Evolutionary conservation across 2,888 invertebrate genomes (phyloP), one percentile per base, ranked within the genome.

Genomic region (Galerucella pusilla): DNA sequence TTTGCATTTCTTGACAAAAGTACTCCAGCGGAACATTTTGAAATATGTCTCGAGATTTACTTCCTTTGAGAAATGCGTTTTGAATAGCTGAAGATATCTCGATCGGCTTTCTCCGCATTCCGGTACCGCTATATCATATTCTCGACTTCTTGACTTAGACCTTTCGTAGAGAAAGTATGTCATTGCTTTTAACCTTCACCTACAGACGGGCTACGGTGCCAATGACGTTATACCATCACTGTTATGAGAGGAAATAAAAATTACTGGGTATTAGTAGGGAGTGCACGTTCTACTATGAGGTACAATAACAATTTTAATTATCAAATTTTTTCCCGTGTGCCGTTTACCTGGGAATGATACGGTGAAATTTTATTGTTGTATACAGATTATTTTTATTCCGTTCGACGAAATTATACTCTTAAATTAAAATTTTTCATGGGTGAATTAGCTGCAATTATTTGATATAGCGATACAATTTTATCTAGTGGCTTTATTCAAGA

Each of bases 141-240:
- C 77, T 79, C 82, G 80, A 79, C 68, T 68, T 86, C 68, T 71
- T 86, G 86, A 86, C 87, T 86, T 84, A 86, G 86, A 86, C 87
- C 87, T 88, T 88, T 87, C 87, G 83, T 85, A 81, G 85, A 82
- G 88, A 88, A 88, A 88, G 88, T 87, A 82, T 87, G 87, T 86
- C 87, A 87, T 80, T 84, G 83, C 81, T 84, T 81, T 66, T 86
- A 87, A 87, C 87, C 87, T 87, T 88, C 87, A 87, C 87, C 87
- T 82, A 85, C 77, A 79, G 77, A 73, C 76, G 45, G 35, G 14
- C 54, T 28, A 16, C 42, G 68, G 35, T 54, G 28, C 49, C 54
- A 14, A 67, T 52, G 67, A 35, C 54, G 67, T 14, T 16, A 35
- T 49, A 68, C 12, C 20, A 42, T 54, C 54, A 28, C 14, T 68